Evolutionary conservation across 2,113 vertebrate species (phyloP), one percentile per base, ranked within the genome.

Genomic region (Eptesicus fuscus): DNA sequence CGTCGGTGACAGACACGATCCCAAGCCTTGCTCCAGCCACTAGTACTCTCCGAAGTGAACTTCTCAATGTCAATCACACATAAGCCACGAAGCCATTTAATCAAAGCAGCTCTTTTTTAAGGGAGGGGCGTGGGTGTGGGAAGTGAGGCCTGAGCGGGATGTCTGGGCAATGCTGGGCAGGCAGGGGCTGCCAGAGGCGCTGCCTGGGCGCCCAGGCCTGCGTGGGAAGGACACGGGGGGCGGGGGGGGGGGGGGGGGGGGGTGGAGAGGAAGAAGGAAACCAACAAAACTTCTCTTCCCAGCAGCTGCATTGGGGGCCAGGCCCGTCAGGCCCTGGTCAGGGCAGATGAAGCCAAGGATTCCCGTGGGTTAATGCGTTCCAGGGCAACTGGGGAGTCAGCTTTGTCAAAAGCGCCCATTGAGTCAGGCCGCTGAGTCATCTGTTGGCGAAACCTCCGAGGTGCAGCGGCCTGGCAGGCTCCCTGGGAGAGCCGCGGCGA

Each of bases 371-470:
- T 89, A 90, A 91, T 0, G 1, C 87, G 84, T 61, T 93, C 87
- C 73, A 67, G 67, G 92, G 80, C 85, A 69, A 28, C 35, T 82
- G 65, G 77, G 84, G 80, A 93, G 82, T 87, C 79, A 25, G 35
- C 85, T 95, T 59, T 49, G 90, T 95, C 80, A 90, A 90, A 96
- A 93, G 80, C 16, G 7, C 70, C 71, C 84, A 63, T 84, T 96
- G 92, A 95, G 5, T 42, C 51, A 18, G 35, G 63, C 70, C 76
- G 14, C 30, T 96, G 90, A 97, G 88, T 88, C 82, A 70, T 83
- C 70, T 20, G 11, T 59, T 40, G 91, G 85, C 79, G 44, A 70
- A 37, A 14, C 42, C 90, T 53, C 84, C 30, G 20, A 70, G 63
- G 90, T 83, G 49, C 56, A 0, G 67, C 0, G 51, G 95, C 80